phyloP scores from a whole-genome alignment of 30 jellyfish, hydroid and myxozoan genomes.

The Pelagia noctiluca region DNA sequence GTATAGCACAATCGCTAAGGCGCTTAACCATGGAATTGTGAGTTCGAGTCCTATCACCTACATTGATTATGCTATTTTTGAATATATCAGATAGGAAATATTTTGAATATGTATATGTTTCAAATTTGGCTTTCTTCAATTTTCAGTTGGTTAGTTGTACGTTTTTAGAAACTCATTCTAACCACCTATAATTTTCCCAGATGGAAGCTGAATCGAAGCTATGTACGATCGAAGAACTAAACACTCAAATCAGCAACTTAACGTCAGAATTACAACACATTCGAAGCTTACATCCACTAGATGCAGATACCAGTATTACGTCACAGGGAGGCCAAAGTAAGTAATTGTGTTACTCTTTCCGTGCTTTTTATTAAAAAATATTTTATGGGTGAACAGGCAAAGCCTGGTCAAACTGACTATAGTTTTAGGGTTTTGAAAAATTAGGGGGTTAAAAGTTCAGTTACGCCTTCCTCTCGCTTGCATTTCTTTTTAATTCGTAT shows the following conservation, averaged over 20 bases:
- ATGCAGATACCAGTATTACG: conserved; percentile 74
- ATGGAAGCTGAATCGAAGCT: conserved; percentile 90
- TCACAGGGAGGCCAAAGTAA: conserved; percentile 75
- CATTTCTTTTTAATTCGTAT: no score
- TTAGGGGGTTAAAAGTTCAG: no score
- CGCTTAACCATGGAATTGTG: no score
- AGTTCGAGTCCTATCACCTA: no score
- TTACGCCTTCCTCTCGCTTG: no score
- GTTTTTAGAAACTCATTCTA: neutral
- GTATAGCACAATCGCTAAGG: no score
- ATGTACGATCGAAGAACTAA: conserved; percentile 75
- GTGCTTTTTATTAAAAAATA: neutral
- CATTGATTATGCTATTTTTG: no score
- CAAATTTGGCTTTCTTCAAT: no score
- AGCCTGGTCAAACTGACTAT: no score
- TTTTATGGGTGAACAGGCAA: neutral
- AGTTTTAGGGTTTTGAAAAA: no score
- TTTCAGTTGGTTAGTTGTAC: neutral
- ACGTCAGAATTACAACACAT: conserved; percentile 61
- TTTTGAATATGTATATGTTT: no score
- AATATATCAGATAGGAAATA: no score
- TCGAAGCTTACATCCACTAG: conserved; percentile 71
- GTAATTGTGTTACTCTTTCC: neutral
- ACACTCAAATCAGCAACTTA: conserved; percentile 50
- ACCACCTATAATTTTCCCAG: conserved; percentile 25